Evolutionary conservation across 2,797 vertebrate genomes (phyloP).

Genomic region (Poecilia picta): DNA sequence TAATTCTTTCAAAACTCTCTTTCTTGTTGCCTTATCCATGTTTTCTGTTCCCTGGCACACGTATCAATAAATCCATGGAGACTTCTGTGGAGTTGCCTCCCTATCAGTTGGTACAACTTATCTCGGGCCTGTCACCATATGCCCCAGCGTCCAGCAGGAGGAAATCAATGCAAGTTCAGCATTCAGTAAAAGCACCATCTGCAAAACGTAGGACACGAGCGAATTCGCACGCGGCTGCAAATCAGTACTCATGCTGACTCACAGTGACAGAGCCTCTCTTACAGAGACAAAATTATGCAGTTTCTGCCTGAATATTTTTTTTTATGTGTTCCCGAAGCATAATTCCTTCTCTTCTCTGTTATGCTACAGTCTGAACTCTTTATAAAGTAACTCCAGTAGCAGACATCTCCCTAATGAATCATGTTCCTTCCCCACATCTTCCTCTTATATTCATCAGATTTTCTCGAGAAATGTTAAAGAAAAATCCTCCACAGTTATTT

Average conservation of each 20-base stretch:
- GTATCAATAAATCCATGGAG: constrained; percentile 32
- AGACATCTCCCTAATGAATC: constrained; percentile 45
- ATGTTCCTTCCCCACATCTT: constrained; percentile 29
- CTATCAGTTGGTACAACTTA: constrained; percentile 50
- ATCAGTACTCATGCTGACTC: constrained; percentile 11
- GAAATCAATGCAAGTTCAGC: constrained; percentile 56
- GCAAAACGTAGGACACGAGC: constrained; percentile 42
- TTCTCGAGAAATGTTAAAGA: constrained; percentile 28
- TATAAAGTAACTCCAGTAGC: constrained; percentile 28
- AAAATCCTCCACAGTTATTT: constrained; percentile 9
- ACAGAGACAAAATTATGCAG: constrained; percentile 30
- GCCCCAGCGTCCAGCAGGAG: constrained; percentile 24
- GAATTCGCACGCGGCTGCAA: constrained; percentile 24
- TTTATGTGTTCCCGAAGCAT: constrained; percentile 14
- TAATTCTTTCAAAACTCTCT: constrained; percentile 1
- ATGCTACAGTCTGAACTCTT: constrained; percentile 25
- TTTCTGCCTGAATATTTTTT: constrained; percentile 9
- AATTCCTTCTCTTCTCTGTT: constrained; percentile 13
- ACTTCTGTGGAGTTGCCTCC: constrained; percentile 34
- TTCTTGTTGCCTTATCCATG: background rate
- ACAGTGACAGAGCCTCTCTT: constrained; percentile 3
- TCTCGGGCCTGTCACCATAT: constrained; percentile 38
- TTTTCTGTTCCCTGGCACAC: constrained; percentile 16
- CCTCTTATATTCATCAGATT: constrained; percentile 25
- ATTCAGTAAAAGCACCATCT: constrained; percentile 19